Evolutionary conservation across 2,888 invertebrate species (phyloP), one percentile per base, ranked within the genome.

Genomic region (Parnassius smintheus): DNA sequence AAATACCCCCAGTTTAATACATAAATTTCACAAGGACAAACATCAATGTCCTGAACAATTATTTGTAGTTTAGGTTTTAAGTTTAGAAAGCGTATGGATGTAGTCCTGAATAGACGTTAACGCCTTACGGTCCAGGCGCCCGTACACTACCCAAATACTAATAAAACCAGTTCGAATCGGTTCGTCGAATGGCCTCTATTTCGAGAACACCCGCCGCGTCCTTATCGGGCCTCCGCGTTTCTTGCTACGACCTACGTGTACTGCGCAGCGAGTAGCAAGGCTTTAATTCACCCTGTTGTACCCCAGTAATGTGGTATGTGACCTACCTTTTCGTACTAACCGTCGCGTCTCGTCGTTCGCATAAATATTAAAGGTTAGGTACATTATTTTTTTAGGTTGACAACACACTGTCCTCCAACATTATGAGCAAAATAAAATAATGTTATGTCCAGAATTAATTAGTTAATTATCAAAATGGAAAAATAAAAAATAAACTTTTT

Each of bases 101-200:
- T 70, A 73, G 74, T 78, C 76, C 71, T 62, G 73, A 73, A 79
- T 73, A 80, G 76, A 75, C 76, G 76, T 78, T 75, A 75, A 75
- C 79, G 72, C 73, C 78, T 75, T 75, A 76, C 79, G 75, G 75
- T 78, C 77, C 78, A 80, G 81, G 79, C 81, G 81, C 76, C 75
- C 77, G 69, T 73, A 73, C 71, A 57, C 63, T 68, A 66, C 64
- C 74, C 78, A 66, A 69, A 64, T 67, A 66, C 66, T 68, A 78
- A 80, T 81, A 81, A 84, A 88, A 88, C 88, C 85, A 84, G 87
- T 86, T 82, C 77, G 79, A 81, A 83, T 82, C 78, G 77, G 78
- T 85, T 84, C 82, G 79, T 78, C 80, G 83, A 85, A 87, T 81
- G 77, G 82, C 80, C 83, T 86, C 85, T 86, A 86, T 88, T 88